Evolutionary conservation across 2,113 vertebrate genomes (phyloP).

Genomic region (Psephotus haematonotus): DNA sequence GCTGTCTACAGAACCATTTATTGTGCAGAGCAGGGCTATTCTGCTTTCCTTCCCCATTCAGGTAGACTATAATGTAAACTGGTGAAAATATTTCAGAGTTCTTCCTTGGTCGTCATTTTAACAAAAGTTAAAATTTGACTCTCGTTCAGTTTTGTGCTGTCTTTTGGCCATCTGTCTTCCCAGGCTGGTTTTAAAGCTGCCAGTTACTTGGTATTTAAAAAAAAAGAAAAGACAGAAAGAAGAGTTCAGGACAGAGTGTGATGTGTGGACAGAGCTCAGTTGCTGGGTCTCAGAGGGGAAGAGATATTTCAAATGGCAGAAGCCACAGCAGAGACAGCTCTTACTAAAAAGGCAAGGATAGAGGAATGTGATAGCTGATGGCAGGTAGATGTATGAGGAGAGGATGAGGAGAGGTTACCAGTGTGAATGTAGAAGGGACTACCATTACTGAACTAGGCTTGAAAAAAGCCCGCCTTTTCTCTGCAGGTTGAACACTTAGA

Average conservation of each 20-base stretch:
- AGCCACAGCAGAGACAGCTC: not conserved
- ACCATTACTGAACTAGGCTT: not conserved
- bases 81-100: not conserved
- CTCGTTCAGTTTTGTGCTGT: not conserved
- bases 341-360: not conserved
- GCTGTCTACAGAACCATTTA: not conserved
- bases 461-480: not conserved
- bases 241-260: not conserved
- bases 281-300: not conserved
- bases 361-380: not conserved
- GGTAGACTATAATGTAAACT: not conserved
- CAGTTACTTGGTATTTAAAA: not conserved
- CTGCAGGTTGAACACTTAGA: not conserved
- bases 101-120: not conserved
- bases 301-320: not conserved
- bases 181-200: constrained; percentile 17
- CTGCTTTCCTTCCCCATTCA: not conserved
- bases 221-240: not conserved
- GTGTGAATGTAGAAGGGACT: not conserved
- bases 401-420: not conserved
- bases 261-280: not conserved
- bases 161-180: not conserved
- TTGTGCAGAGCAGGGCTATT: not conserved
- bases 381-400: not conserved
- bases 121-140: not conserved